Evolutionary conservation across 2,888 invertebrate genomes (phyloP).

Genomic region (Polyploca ridens): DNA sequence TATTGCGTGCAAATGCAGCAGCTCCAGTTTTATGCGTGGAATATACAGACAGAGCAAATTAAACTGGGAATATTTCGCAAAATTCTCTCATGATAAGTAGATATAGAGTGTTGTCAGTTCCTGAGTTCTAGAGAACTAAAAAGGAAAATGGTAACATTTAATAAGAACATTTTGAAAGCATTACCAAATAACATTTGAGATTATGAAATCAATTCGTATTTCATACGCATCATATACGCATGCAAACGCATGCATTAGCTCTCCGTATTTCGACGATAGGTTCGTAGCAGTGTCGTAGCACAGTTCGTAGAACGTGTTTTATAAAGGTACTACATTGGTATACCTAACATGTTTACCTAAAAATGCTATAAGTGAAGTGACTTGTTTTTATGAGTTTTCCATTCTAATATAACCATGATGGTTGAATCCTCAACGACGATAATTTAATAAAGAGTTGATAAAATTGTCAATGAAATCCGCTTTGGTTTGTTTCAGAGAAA

Average conservation of each 20-base stretch:
- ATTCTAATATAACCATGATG: not conserved
- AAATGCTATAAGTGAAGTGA: too few relatives aligned
- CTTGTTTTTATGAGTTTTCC: not conserved
- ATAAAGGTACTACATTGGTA: not conserved
- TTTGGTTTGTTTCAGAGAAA: conserved; percentile 9
- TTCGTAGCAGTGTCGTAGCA: conserved; percentile 1
- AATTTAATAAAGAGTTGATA: not conserved
- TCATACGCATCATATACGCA: too few relatives aligned
- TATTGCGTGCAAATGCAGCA: not conserved
- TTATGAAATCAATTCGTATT: not conserved
- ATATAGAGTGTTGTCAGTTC: too few relatives aligned
- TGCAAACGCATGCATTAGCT: not conserved
- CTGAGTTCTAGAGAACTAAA: too few relatives aligned
- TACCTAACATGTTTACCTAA: too few relatives aligned
- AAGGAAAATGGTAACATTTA: too few relatives aligned
- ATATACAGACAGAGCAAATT: too few relatives aligned
- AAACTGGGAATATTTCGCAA: too few relatives aligned
- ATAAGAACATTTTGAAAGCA: too few relatives aligned
- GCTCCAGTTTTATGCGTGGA: too few relatives aligned
- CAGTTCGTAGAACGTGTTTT: not conserved
- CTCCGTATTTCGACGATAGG: not conserved
- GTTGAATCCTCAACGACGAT: not conserved
- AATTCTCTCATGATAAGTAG: too few relatives aligned
- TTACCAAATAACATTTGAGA: too few relatives aligned
- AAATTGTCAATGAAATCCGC: not conserved